Evolutionary conservation across 2,113 vertebrate genomes (phyloP).

Genomic region (Toxotes chatareus): DNA sequence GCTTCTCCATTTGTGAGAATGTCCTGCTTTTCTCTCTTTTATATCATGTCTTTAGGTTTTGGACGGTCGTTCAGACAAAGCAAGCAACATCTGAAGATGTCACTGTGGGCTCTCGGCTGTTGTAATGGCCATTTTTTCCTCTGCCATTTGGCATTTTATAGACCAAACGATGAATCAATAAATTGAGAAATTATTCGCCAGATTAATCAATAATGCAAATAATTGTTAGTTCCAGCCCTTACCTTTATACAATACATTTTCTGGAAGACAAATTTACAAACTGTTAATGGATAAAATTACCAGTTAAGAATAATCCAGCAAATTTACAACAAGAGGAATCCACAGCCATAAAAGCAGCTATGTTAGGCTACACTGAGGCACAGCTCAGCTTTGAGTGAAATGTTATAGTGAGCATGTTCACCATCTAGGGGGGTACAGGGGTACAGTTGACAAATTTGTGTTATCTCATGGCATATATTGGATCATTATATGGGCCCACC

Average conservation of each 20-base stretch:
- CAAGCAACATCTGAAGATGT: neutral
- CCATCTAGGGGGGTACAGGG: too few relatives aligned
- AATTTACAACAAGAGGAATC: too few relatives aligned
- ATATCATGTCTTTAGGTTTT: neutral
- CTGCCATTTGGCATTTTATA: neutral
- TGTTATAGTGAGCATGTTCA: neutral
- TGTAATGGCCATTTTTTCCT: neutral
- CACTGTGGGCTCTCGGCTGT: neutral
- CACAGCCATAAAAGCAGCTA: too few relatives aligned
- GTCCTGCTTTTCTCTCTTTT: neutral
- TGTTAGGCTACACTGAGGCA: neutral
- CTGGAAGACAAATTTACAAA: too few relatives aligned
- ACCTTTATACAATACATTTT: too few relatives aligned
- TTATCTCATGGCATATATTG: too few relatives aligned
- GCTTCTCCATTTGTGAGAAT: neutral
- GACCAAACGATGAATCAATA: neutral
- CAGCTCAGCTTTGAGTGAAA: neutral
- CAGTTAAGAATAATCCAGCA: neutral
- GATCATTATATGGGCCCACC: too few relatives aligned
- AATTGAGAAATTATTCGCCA: neutral
- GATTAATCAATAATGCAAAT: neutral
- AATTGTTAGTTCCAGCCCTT: neutral
- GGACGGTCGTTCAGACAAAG: neutral
- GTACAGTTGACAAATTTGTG: too few relatives aligned
- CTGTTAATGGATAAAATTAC: neutral